A percentile compares a stretch with the other conserved stretches of the same genome.
phyloP scores from a whole-genome alignment of 1,140 invertebrate species.

The Aphidius ervi region DNA sequence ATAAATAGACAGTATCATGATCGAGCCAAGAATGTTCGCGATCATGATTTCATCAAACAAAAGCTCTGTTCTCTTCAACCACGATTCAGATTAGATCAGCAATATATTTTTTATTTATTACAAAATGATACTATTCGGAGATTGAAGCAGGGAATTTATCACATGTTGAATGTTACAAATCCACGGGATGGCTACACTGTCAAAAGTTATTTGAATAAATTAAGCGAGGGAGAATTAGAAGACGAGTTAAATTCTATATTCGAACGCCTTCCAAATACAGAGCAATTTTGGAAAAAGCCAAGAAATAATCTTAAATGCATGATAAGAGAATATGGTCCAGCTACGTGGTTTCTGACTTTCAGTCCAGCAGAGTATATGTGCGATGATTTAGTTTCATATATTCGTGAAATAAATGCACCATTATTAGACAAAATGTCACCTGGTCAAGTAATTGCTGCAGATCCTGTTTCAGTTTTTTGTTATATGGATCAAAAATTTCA shows the following conservation, averaged over 20 bases:
- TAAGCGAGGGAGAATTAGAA: conserved; percentile 7
- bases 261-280: conserved; percentile 10
- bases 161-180: conserved; percentile 26
- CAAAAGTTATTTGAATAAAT: conserved; percentile 11
- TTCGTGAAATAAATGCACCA: conserved; percentile 31
- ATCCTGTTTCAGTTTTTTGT: conserved; percentile 30
- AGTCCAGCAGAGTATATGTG: conserved; percentile 42
- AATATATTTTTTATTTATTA: conserved; percentile 37
- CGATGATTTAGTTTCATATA: conserved; percentile 36
- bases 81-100: conserved; percentile 33
- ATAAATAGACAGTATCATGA: conserved; percentile 30
- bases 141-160: conserved; percentile 30
- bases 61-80: conserved; percentile 31
- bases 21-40: conserved; percentile 23
- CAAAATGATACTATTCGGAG: conserved; percentile 33
- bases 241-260: conserved; percentile 8
- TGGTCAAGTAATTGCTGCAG: conserved; percentile 22
- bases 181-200: conserved; percentile 14
- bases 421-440: conserved; percentile 19
- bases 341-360: conserved; percentile 44
- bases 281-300: conserved; percentile 15
- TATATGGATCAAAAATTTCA: conserved; percentile 35
- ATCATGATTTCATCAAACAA: conserved; percentile 33
- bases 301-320: conserved; percentile 22
- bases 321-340: conserved; percentile 37